A percentile compares a stretch with the other conserved stretches of the same genome.
Conservation (phyloP, 92 coral and sea anemone genomes). For the Porites evermanni region DNA sequence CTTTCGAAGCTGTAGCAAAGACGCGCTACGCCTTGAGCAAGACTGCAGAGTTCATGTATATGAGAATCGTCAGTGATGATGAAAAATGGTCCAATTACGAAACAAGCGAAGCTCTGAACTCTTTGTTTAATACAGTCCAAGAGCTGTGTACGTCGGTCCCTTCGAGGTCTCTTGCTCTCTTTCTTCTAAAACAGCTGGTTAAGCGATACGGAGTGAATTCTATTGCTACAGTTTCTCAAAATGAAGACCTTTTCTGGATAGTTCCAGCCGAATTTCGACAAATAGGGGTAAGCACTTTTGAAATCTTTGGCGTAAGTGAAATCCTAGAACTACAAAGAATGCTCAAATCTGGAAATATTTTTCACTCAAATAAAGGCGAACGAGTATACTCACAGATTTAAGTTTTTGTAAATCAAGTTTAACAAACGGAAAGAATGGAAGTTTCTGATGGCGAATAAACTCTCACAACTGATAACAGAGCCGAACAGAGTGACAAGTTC, state of each 20-base stretch:
- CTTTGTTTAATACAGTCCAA: conserved; percentile 45
- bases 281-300: not conserved
- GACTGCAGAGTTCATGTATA: conserved; percentile 67
- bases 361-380: too few species aligned
- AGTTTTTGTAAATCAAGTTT: too few species aligned
- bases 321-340: too few species aligned
- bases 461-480: conserved; percentile 37
- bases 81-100: conserved; percentile 19
- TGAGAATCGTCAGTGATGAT: conserved; percentile 43
- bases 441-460: conserved; percentile 50
- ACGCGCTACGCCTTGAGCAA: conserved; percentile 57
- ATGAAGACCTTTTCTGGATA: conserved; percentile 64
- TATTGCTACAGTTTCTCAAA: conserved; percentile 48
- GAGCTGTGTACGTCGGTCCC: conserved; percentile 41
- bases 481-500: conserved; percentile 39
- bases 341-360: too few species aligned
- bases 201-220: conserved; percentile 71
- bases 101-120: conserved; percentile 29
- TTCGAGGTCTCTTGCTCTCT: conserved; percentile 61
- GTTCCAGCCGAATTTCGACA: conserved; percentile 55
- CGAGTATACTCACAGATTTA: too few species aligned
- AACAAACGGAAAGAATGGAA: conserved; percentile 42
- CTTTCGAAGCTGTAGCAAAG: conserved; percentile 63
- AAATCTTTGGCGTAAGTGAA: too few species aligned
- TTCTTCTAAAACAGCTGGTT: conserved; percentile 71